phyloP scores from a whole-genome alignment of 1,140 invertebrate genomes.

The Psilanteris sp. region DNA sequence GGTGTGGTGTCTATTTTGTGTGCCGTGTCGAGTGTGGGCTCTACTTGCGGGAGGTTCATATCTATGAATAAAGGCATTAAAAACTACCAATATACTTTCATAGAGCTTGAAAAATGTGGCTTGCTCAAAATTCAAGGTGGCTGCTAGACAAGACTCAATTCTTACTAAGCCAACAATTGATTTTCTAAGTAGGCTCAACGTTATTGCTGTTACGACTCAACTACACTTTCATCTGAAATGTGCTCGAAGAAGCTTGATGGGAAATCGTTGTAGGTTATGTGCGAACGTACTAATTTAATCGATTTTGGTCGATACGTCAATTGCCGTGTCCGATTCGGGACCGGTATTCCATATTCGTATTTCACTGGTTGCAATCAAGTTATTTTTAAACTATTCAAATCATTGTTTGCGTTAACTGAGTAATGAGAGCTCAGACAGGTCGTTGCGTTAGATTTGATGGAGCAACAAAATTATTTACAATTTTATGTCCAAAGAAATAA shows the following conservation, averaged over 20 bases:
- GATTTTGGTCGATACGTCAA: neutral
- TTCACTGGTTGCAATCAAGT: too few species aligned
- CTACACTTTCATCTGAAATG: constrained; percentile 48
- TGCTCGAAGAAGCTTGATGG: constrained; percentile 44
- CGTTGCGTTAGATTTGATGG: too few species aligned
- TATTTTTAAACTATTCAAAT: too few species aligned
- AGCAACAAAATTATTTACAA: too few species aligned
- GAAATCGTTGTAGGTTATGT: constrained; percentile 4
- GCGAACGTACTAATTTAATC: constrained; percentile 1
- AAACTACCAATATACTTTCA: constrained; percentile 43
- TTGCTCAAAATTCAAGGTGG: constrained; percentile 54
- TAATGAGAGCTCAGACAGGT: too few species aligned
- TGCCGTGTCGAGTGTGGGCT: constrained; percentile 77
- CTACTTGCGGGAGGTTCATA: constrained; percentile 77
- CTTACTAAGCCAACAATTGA: constrained; percentile 49
- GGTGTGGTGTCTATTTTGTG: constrained; percentile 79
- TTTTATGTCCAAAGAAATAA: too few species aligned
- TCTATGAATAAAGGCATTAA: constrained; percentile 67
- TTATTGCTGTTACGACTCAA: constrained; percentile 45
- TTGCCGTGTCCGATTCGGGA: too few species aligned
- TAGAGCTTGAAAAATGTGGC: constrained; percentile 51
- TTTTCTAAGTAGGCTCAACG: constrained; percentile 49
- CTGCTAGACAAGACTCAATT: constrained; percentile 54
- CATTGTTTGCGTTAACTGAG: too few species aligned
- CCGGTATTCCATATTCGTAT: too few species aligned